Percentiles rank a stretch among this genome's conserved stretches.
These are phyloP conservation scores for Coregonus sp. DNA, from an alignment of 2,797 vertebrate species.

Conservation along the genomic window DNA sequence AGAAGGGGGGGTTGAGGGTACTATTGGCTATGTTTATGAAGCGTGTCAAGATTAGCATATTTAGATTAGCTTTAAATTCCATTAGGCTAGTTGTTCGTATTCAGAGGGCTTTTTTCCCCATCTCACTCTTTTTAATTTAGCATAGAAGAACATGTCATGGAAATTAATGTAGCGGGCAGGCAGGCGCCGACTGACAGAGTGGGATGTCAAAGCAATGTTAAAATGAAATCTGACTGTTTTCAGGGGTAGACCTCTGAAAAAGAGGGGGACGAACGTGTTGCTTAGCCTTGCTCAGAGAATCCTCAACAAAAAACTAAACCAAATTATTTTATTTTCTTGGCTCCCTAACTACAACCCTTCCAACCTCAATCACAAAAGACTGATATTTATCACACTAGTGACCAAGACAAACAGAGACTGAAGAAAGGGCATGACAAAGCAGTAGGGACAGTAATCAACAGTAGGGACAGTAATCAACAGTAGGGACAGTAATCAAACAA, in stretches of 20 bases:
- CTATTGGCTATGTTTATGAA: slow-evolving; percentile 65
- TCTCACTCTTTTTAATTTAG: slow-evolving; percentile 58
- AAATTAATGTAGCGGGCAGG: slow-evolving; percentile 40
- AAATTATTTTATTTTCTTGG: neutral
- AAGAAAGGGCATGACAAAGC: neutral
- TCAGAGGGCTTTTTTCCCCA: slow-evolving; percentile 31
- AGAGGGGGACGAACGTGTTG: neutral
- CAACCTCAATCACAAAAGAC: neutral
- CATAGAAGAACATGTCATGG: slow-evolving; percentile 38
- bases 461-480: too few species aligned
- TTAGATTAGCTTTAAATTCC: slow-evolving; percentile 79
- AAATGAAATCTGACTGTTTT: slow-evolving; percentile 46
- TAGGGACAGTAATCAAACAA: too few species aligned
- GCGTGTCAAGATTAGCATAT: slow-evolving; percentile 77
- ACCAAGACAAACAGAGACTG: neutral
- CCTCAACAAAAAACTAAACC: neutral
- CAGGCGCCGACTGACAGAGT: slow-evolving; percentile 7
- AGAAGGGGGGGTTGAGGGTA: slow-evolving; percentile 62
- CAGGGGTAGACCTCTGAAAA: neutral
- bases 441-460: too few species aligned
- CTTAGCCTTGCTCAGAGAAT: neutral
- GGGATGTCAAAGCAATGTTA: slow-evolving; percentile 54
- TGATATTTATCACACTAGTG: neutral
- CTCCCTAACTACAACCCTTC: neutral
- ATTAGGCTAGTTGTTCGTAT: slow-evolving; percentile 69